Evolutionary conservation across 2,113 vertebrate species (phyloP).

Genomic region (Poeciliopsis occidentalis): DNA sequence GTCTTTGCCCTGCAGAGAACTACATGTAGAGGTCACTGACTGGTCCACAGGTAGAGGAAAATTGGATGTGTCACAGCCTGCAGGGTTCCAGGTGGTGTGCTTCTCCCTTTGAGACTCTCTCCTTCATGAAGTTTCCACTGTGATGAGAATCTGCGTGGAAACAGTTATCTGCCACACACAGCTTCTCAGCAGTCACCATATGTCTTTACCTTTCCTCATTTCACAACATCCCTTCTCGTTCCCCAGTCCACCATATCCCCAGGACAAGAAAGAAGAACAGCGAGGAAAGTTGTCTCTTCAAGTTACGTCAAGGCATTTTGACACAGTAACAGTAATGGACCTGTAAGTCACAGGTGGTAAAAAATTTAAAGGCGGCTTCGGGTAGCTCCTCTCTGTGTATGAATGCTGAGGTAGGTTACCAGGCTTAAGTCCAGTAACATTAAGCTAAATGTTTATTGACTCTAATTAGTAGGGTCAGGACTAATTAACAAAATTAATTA

Average conservation of each 20-base stretch:
- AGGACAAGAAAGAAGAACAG: slow-evolving; percentile 6
- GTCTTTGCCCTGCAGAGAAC: slow-evolving; percentile 25
- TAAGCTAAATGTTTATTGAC: not conserved
- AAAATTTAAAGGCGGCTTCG: not conserved
- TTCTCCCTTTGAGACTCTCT: too few relatives aligned
- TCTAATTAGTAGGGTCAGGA: too few relatives aligned
- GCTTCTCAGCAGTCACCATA: slow-evolving; percentile 65
- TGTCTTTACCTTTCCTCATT: slow-evolving; percentile 51
- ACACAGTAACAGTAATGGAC: not conserved
- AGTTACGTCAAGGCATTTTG: not conserved
- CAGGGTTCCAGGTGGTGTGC: too few relatives aligned
- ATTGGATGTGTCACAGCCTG: too few relatives aligned
- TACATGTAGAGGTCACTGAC: slow-evolving; percentile 34
- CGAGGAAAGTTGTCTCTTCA: not conserved
- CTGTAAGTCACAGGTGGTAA: not conserved
- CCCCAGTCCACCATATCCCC: not conserved
- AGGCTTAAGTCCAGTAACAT: not conserved
- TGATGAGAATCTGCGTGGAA: slow-evolving; percentile 49
- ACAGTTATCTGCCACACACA: slow-evolving; percentile 71
- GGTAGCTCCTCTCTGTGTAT: not conserved
- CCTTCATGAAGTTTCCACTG: too few relatives aligned
- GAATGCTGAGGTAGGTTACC: not conserved
- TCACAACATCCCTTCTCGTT: slow-evolving; percentile 15
- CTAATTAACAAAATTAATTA: too few relatives aligned
- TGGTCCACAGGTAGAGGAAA: too few relatives aligned